Conservation (phyloP, 2,113 vertebrate genomes). For the Notechis scutatus region DNA sequence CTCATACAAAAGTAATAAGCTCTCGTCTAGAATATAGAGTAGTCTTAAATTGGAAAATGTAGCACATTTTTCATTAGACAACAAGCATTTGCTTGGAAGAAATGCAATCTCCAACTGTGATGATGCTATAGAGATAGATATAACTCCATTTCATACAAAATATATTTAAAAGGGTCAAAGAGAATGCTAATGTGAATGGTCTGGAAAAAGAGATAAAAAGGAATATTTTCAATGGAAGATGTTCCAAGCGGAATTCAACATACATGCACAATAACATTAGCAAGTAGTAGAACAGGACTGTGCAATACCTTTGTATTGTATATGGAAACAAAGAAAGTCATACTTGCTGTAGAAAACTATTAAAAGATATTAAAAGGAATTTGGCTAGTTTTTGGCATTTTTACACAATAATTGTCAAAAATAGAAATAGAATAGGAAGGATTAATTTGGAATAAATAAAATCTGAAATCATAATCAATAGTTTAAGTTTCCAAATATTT, state of each 20-base stretch:
- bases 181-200: neutral
- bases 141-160: slow-evolving; percentile 6
- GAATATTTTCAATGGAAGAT: neutral
- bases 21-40: neutral
- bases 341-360: neutral
- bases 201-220: neutral
- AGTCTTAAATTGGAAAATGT: neutral
- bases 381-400: neutral
- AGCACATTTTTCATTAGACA: neutral
- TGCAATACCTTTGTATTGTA: neutral
- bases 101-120: neutral
- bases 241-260: neutral
- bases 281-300: neutral
- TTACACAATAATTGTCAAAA: neutral
- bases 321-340: neutral
- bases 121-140: neutral
- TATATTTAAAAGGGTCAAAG: neutral
- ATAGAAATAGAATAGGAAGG: neutral
- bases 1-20: neutral
- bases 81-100: neutral
- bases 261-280: neutral
- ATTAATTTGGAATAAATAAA: neutral
- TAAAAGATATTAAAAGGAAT: neutral
- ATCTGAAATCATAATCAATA: neutral
- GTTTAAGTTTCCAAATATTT: neutral